phyloP scores from a whole-genome alignment of 1,140 invertebrate genomes.

The Drosophila tristis region DNA sequence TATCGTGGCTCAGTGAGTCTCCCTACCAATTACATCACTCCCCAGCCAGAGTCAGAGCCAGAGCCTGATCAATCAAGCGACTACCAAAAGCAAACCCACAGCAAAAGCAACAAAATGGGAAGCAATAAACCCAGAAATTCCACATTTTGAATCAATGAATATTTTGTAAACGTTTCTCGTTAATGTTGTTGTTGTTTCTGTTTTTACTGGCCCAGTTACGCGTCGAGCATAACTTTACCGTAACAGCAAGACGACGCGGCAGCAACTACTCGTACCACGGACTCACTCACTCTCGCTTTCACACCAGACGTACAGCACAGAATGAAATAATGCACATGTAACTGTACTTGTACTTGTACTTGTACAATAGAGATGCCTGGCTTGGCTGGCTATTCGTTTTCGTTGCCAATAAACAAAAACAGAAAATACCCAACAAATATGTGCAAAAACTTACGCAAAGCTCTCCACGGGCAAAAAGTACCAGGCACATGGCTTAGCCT shows the following conservation, averaged over 20 bases:
- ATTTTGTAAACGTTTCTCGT: conserved; percentile 69
- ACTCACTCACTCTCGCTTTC: conserved; percentile 68
- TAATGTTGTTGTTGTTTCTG: conserved; percentile 6
- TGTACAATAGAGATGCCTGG: background rate
- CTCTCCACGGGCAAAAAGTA: background rate
- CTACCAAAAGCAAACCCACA: conserved; percentile 19
- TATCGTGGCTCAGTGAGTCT: conserved; percentile 7
- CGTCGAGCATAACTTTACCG: conserved; percentile 53
- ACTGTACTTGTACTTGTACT: background rate
- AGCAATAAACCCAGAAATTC: conserved; percentile 38
- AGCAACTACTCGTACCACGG: too few species aligned
- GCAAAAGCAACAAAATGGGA: conserved; percentile 31
- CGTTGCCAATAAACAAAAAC: conserved; percentile 42
- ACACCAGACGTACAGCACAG: conserved; percentile 32
- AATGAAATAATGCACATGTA: too few species aligned
- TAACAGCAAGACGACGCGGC: conserved; percentile 26
- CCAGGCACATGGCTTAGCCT: background rate
- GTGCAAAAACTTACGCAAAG: conserved; percentile 28
- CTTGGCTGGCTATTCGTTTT: conserved; percentile 13
- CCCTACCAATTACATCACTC: conserved; percentile 39
- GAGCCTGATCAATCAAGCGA: conserved; percentile 55
- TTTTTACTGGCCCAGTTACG: conserved; percentile 50
- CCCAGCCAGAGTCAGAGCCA: too few species aligned
- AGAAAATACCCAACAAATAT: background rate
- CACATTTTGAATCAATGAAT: conserved; percentile 72